Conservation (phyloP, 2,797 vertebrate species). For the Phrynocephalus guinanensis region DNA sequence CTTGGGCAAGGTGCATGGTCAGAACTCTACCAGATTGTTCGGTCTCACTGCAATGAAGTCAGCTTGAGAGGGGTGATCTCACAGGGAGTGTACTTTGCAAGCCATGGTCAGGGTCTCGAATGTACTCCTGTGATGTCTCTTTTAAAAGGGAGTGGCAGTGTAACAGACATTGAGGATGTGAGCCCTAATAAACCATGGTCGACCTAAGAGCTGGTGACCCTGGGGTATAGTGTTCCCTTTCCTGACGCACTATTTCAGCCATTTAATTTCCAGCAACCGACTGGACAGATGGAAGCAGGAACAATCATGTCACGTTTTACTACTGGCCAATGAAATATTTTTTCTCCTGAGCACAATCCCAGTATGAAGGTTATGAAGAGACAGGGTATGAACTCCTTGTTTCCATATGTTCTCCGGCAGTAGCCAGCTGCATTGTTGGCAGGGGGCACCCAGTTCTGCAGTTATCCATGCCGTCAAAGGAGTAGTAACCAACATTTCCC, state of each 20-base stretch:
- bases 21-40: no score
- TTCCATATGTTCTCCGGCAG: slow-evolving; percentile 42
- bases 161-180: neutral
- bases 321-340: slow-evolving; percentile 48
- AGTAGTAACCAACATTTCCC: no score
- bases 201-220: neutral
- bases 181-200: no score
- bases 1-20: neutral
- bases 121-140: neutral
- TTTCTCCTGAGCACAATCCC: slow-evolving; percentile 35
- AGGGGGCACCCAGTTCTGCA: slow-evolving; percentile 2
- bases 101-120: neutral
- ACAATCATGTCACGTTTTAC: slow-evolving; percentile 44
- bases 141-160: neutral
- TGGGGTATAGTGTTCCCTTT: neutral
- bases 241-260: accelerated
- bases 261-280: slow-evolving; percentile 25
- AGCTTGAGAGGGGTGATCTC: neutral
- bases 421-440: slow-evolving; percentile 51
- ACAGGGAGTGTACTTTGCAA: neutral
- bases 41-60: neutral
- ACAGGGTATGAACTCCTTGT: slow-evolving; percentile 37
- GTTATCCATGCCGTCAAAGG: neutral
- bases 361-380: slow-evolving; percentile 36
- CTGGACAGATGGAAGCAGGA: slow-evolving; percentile 51